Conservation (phyloP, 2,888 invertebrate species). For the Drosophila suboccidentalis region DNA sequence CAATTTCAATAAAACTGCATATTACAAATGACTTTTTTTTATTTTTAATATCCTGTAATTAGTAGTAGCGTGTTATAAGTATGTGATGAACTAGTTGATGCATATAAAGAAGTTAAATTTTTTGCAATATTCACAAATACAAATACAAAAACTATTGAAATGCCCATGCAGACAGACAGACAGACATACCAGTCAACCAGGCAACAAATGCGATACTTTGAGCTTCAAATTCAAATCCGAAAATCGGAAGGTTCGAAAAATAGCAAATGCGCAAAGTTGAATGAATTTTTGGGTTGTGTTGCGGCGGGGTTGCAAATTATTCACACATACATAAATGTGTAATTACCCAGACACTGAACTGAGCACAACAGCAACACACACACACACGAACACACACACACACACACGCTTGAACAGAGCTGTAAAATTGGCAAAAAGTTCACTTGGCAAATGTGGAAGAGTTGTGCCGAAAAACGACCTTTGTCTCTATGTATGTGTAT, state of each 20-base stretch:
- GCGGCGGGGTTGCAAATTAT: constrained; percentile 74
- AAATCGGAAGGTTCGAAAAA: constrained; percentile 19
- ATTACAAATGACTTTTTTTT: too few relatives aligned
- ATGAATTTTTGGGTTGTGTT: constrained; percentile 15
- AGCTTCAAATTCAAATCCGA: constrained; percentile 28
- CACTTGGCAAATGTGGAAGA: constrained; percentile 61
- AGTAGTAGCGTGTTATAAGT: background rate
- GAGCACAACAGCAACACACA: constrained; percentile 19
- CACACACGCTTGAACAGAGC: constrained; percentile 17
- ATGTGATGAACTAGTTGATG: background rate
- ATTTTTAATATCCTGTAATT: too few relatives aligned
- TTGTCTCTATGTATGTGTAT: constrained; percentile 15
- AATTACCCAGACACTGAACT: constrained; percentile 77
- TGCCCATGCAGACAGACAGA: background rate
- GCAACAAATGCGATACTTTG: constrained; percentile 15
- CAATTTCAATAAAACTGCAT: too few relatives aligned
- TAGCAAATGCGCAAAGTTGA: constrained; percentile 19
- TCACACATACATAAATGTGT: constrained; percentile 81
- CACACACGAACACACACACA: constrained; percentile 12
- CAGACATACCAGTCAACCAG: too few relatives aligned
- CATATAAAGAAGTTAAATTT: too few relatives aligned
- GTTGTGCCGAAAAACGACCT: constrained; percentile 18
- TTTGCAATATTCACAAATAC: background rate
- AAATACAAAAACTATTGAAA: background rate
- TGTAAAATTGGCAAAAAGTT: constrained; percentile 65